A percentile compares a stretch with the other conserved stretches of the same genome.
Conservation (phyloP, 2,888 invertebrate species). For the Drosophila pseudotakahashii region DNA sequence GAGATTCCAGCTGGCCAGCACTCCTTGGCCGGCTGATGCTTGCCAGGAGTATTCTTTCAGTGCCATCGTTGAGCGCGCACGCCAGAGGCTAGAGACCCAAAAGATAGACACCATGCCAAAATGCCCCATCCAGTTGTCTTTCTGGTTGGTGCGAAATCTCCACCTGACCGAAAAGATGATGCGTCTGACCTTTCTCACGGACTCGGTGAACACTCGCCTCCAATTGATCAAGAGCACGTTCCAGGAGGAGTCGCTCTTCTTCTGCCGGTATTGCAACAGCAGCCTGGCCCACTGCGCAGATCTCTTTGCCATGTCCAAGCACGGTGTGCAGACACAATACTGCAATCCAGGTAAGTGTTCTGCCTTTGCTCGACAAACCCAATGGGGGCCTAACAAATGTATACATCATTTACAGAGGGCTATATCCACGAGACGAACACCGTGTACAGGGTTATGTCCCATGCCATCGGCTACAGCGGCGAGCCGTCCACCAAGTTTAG, state of each 20-base stretch:
- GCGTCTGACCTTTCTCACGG: conserved; percentile 87
- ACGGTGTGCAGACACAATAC: conserved; percentile 92
- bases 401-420: conserved; percentile 85
- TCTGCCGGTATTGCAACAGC: conserved; percentile 87
- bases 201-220: conserved; percentile 89
- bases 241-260: conserved; percentile 85
- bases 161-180: conserved; percentile 88
- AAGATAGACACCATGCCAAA: conserved; percentile 86
- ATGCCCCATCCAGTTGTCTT: conserved; percentile 90
- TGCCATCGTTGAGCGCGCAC: conserved; percentile 83
- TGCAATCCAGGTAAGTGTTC: conserved; percentile 88
- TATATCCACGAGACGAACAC: conserved; percentile 93
- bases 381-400: too few species aligned
- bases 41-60: conserved; percentile 87
- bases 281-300: conserved; percentile 88
- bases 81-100: conserved; percentile 79
- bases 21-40: conserved; percentile 88
- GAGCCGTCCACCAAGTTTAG: conserved; percentile 89
- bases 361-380: too few species aligned
- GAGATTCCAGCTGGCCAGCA: conserved; percentile 85
- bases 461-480: conserved; percentile 85
- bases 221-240: conserved; percentile 81
- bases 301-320: conserved; percentile 92
- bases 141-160: conserved; percentile 92
- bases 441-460: conserved; percentile 85